Evolutionary conservation across 2,888 invertebrate genomes (phyloP).

Genomic region (Tiliacea citrago): DNA sequence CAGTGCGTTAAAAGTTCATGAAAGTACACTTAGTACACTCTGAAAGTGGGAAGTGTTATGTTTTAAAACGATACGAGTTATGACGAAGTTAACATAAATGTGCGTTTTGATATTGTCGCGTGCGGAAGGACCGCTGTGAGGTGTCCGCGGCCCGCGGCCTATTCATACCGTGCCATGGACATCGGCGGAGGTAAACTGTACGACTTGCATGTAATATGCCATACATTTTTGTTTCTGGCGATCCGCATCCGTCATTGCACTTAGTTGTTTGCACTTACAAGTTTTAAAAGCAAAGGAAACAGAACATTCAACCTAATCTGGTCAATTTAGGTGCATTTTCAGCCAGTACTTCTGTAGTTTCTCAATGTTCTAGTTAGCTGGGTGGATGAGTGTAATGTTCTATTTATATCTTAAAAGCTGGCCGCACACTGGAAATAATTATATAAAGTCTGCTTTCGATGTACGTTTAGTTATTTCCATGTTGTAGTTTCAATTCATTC

Average conservation of each 20-base stretch:
- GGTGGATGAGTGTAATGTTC: slow-evolving; percentile 80
- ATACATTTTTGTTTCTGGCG: slow-evolving; percentile 72
- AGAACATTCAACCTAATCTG: slow-evolving; percentile 69
- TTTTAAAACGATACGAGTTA: slow-evolving; percentile 75
- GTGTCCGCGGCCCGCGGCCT: slow-evolving; percentile 79
- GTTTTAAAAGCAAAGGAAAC: slow-evolving; percentile 60
- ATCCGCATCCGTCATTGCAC: slow-evolving; percentile 78
- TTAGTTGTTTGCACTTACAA: slow-evolving; percentile 80
- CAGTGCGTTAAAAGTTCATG: slow-evolving; percentile 81
- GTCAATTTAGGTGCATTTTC: slow-evolving; percentile 71
- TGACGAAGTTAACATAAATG: slow-evolving; percentile 85
- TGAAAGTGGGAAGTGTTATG: slow-evolving; percentile 79
- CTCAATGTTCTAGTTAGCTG: slow-evolving; percentile 77
- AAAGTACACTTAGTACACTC: slow-evolving; percentile 75
- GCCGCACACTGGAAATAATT: slow-evolving; percentile 72
- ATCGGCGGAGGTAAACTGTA: slow-evolving; percentile 87
- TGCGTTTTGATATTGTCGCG: slow-evolving; percentile 81
- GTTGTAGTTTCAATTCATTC: slow-evolving; percentile 46
- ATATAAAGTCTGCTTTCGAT: slow-evolving; percentile 67
- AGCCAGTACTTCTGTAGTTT: slow-evolving; percentile 67
- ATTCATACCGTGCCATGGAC: slow-evolving; percentile 86
- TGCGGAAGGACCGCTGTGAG: slow-evolving; percentile 83
- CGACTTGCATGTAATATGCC: slow-evolving; percentile 83
- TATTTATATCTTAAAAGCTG: slow-evolving; percentile 85
- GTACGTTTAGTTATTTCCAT: slow-evolving; percentile 56